Evolutionary conservation across 2,888 invertebrate genomes (phyloP), one percentile per base, ranked within the genome.

Genomic region (Hecatera dysodea): DNA sequence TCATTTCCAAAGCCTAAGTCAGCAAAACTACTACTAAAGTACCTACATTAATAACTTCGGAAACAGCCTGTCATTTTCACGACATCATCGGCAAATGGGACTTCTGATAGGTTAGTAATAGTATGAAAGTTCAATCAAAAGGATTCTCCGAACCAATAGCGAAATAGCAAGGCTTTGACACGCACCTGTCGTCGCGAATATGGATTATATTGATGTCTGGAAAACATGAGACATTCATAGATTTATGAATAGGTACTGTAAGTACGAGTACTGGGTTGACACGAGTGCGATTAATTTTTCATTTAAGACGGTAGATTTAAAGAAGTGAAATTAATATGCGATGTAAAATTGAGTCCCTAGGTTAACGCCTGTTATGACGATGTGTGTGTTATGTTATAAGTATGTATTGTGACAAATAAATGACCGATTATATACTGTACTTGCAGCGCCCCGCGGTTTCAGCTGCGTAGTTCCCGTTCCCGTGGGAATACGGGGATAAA

Each of bases 71-170:
- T 12, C 39, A 63, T 36, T 27, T 12, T 15, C 36, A 55, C 36
- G 53, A 27, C 29, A 11, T 71, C 33, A 59, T 67, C 24, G 2
- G 0, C 66, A 72, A 59, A 67, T 62, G 8, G 42, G 57, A 63
- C 71, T 62, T 48, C 33, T 66, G 42, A 42, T 27, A 36, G 27
- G 12, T 46, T 22, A 11, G 46, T 42, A 42, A 72, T 78, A 72
- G 73, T 63, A 67, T 78, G 69, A 52, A 75, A 67, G 78, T 72
- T 78, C 75, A 79, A 83, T 81, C 80, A 80, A 83, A n/a, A 79
- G 75, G 75, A 82, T 56, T 78, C 72, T 72, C 69, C 75, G 71
- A 83, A 67, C 78, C 84, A 72, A 79, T 83, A 69, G 64, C 67
- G 52, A 80, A 72, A 68, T 64, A 63, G 55, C 48, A 77, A 80